Evolutionary conservation across 1,140 invertebrate species (phyloP).

Genomic region (Drosophila paulistorum): DNA sequence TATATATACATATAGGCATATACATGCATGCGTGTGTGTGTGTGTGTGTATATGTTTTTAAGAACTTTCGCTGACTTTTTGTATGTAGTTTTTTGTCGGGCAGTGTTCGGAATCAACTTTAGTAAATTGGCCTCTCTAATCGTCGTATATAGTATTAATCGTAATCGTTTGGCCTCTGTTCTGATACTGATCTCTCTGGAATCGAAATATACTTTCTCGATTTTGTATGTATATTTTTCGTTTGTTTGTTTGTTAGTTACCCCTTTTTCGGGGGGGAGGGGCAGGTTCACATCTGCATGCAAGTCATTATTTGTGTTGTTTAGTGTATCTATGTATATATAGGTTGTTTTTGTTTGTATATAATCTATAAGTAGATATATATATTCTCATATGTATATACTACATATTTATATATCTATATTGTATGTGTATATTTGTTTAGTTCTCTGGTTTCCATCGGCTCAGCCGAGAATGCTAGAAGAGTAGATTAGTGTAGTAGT

Average conservation of each 20-base stretch:
- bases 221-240: constrained; percentile 4
- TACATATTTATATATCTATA: constrained; percentile 9
- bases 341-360: constrained; percentile 6
- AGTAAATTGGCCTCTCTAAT: constrained; percentile 38
- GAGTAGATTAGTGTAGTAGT: constrained; percentile 2
- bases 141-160: background rate
- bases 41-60: constrained; percentile 38
- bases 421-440: constrained; percentile 42
- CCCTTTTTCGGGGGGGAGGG: no score
- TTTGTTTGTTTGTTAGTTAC: background rate
- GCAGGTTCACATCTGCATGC: constrained; percentile 2
- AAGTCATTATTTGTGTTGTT: constrained; percentile 8
- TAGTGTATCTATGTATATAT: constrained; percentile 7
- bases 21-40: constrained; percentile 19
- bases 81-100: constrained; percentile 32
- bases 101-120: constrained; percentile 42
- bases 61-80: constrained; percentile 46
- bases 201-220: background rate
- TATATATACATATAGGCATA: constrained; percentile 25
- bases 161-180: constrained; percentile 41
- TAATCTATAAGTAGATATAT: constrained; percentile 14
- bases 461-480: constrained; percentile 42
- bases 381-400: background rate
- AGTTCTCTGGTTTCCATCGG: constrained; percentile 42
- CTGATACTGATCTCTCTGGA: constrained; percentile 20